A percentile compares a stretch with the other conserved stretches of the same genome.
Evolutionary conservation across 1,140 invertebrate species (phyloP).

Genomic region (Metopolophium dirhodum): DNA sequence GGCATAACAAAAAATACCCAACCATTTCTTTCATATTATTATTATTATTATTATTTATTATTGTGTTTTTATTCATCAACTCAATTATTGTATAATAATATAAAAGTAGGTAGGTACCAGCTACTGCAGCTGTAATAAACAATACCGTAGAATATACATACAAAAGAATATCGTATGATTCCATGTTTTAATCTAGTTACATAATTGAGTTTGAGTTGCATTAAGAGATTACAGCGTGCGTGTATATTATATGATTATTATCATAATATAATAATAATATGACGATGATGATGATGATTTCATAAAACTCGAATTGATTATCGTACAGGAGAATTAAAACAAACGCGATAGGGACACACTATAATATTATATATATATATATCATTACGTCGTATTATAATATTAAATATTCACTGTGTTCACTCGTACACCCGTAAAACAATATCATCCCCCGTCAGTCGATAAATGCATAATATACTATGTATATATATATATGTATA

Average conservation of each 20-base stretch:
- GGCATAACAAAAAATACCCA: no score
- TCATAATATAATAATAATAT: no score
- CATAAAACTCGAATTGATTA: neutral
- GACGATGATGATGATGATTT: neutral
- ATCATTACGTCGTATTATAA: neutral
- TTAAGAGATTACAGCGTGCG: neutral
- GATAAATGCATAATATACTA: neutral
- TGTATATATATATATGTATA: neutral
- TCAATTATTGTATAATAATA: neutral
- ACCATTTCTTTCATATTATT: neutral
- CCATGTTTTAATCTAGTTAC: neutral
- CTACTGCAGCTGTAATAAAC: neutral
- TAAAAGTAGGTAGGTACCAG: neutral
- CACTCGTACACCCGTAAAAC: neutral
- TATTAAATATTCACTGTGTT: neutral
- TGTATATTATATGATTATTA: neutral
- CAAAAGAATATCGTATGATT: neutral
- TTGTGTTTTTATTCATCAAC: neutral
- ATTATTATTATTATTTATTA: no score
- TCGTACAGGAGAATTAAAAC: neutral
- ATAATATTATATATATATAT: no score
- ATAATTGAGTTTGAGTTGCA: neutral
- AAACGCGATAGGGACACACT: neutral
- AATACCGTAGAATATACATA: neutral
- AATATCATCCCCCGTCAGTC: neutral